Base-by-base conservation (phyloP, 2,888 invertebrate species). In the Nephrotoma guestfalica region DNA sequence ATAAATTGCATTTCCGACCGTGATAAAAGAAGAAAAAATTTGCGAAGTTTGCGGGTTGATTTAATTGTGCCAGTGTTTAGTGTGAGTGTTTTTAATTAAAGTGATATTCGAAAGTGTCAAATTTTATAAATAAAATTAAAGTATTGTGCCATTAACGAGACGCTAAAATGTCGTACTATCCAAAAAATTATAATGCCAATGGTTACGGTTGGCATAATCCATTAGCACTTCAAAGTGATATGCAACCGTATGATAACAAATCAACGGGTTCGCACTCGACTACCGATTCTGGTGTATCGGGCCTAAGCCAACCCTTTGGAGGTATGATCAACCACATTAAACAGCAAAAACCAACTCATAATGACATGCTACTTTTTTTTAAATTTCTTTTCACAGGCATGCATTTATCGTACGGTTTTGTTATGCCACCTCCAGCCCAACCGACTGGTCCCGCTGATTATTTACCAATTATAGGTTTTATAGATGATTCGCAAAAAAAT, bases 101-200 rank as follows among this genome's bases (percentile, higher is more conserved):
- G 71, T 71, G 18, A 2, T 71, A 30, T 30, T 71, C 30, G 9
- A 41, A 84, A 84, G 84, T 84, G 84, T 84, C 84, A 84, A 84
- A 84, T 13, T 84, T 30, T 41, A 0, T 84, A 40, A 15, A 5
- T 41, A 42, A 47, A n/a, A 41, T 84, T 83, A 83, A 47, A 40
- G 40, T 41, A n/a, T 41, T 84, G 84, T 41, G 83, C 41, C n/a
- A 41, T 84, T n/a, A 41, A 84, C 11, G 15, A 41, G 71, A 57
- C 30, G 9, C n/a, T 30, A 87, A 86, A 86, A 87, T 87, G 87
- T 86, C 85, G 40, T 87, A 90, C 88, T 91, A 90, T 89, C 91
- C 91, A 83, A 91, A 91, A 88, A 91, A 91, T 89, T 91, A 90
- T 89, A 90, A 90, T 88, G 89, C 91, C 83, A 90, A 89, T 87